Evolutionary conservation across 2,888 invertebrate species (phyloP), one percentile per base, ranked within the genome.

Genomic region (Phymatocera aterrima): DNA sequence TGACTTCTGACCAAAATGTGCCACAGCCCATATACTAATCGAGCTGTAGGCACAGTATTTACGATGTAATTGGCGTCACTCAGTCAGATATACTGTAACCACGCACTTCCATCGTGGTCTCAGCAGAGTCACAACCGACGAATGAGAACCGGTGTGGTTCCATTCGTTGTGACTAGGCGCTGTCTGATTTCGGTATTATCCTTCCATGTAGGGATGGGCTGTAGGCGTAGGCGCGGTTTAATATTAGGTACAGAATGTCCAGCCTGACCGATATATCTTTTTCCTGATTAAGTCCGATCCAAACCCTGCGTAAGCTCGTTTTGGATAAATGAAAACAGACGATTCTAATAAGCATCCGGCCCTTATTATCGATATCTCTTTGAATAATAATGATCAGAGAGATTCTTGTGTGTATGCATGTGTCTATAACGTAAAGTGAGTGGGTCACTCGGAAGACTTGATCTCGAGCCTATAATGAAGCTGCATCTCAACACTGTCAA

Each of bases 201-300:
- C 31, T 48, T 34, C 51, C 51, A 51, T 72, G 48, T 72, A 43
- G 4, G 60, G 68, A 28, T 46, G 18, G 12, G 8, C 18, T 64
- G 12, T 40, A n/a, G n/a, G 51, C 51, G 72, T 72, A 51, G 72
- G 72, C 34, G 72, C 51, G 72, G 51, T 72, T 72, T 34, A 72
- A 51, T 34, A 51, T 51, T 68, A 18, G 72, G 48, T 51, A 48
- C 21, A 24, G 40, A 15, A 43, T 21, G 40, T 40, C 2, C 51
- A 28, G 24, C 57, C 15, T 24, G 57, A 57, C 57, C 57, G n/a
- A n/a, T n/a, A n/a, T n/a, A n/a, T n/a, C n/a, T n/a, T n/a, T n/a
- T n/a, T n/a, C n/a, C n/a, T n/a, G n/a, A n/a, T n/a, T n/a, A n/a
- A n/a, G n/a, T n/a, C n/a, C n/a, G n/a, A n/a, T n/a, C n/a, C n/a